Evolutionary conservation across 2,797 vertebrate genomes (phyloP), one percentile per base, ranked within the genome.

Genomic region (Oryzias sinensis): DNA sequence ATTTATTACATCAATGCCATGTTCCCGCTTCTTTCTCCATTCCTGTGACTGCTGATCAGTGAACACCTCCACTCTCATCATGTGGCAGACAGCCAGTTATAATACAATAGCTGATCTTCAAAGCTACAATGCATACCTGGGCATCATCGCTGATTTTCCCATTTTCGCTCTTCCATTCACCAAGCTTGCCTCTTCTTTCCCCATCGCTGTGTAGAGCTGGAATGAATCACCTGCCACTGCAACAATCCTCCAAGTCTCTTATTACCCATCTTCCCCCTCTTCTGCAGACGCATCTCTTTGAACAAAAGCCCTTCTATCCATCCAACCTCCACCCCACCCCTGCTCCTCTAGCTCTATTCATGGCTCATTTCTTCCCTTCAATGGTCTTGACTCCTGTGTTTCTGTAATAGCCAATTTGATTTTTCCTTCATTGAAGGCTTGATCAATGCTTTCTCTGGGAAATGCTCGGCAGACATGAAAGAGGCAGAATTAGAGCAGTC

Each of bases 331-430:
- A 65, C 49, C 64, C 44, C 44, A n/a, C n/a, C 80, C 9, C 9
- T 11, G 33, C 33, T 74, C 78, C 65, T 73, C 67, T 59, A 15
- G 5, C 78, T 83, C 76, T 77, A 82, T 88, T 90, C 87, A 89
- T 57, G 82, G 57, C 85, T 89, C 81, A 89, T 91, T 90, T 88
- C 74, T 75, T 80, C 70, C 71, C 71, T 76, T 86, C 86, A 87
- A 84, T 87, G 83, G 73, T 77, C 76, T 81, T 70, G 65, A 78
- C 79, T 85, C 72, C 59, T 85, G 74, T 83, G 85, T 85, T 84
- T 88, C 82, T 83, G 75, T 88, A 88, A 91, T 85, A 85, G 84
- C 79, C 85, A 76, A 86, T 89, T 89, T 83, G 75, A 89, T 87
- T 88, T 88, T 83, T 75, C 74, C 79, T 80, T 71, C 75, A 82